These are phyloP conservation scores for Odontocolon sp. DNA, from an alignment of 2,888 invertebrate species.

Conservation along the genomic window DNA sequence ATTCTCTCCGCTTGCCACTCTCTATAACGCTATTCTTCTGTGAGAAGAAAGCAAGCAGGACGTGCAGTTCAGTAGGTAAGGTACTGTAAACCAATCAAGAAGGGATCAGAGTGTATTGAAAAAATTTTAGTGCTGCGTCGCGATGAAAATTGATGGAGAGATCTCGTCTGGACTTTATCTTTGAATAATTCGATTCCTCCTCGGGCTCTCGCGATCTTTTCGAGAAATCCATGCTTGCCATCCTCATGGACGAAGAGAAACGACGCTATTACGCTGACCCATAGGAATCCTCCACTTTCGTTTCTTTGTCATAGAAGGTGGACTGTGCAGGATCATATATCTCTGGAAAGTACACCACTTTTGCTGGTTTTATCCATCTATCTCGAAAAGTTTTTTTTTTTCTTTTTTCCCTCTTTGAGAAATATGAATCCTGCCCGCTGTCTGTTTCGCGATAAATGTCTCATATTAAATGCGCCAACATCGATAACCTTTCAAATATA, in stretches of 20 bases:
- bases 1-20: not conserved
- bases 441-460: conserved; percentile 19
- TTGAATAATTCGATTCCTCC: conserved; percentile 38
- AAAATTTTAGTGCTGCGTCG: not conserved
- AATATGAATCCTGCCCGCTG: conserved; percentile 26
- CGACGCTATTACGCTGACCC: conserved; percentile 49
- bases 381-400: conserved; percentile 42
- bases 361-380: conserved; percentile 41
- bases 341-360: conserved; percentile 43
- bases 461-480: conserved; percentile 11
- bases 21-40: conserved; percentile 1
- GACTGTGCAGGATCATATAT: conserved; percentile 37
- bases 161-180: conserved; percentile 5
- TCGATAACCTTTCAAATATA: conserved; percentile 7
- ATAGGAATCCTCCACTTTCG: conserved; percentile 28
- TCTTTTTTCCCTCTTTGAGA: conserved; percentile 25
- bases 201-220: not conserved
- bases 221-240: conserved; percentile 7
- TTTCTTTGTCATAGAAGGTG: conserved; percentile 44
- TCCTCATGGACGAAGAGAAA: conserved; percentile 42
- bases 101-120: conserved; percentile 12
- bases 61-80: conserved; percentile 36
- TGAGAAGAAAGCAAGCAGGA: not conserved
- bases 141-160: conserved; percentile 1
- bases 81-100: conserved; percentile 31